Base-by-base conservation (phyloP, 2,113 vertebrate genomes). In the Uria aalge region DNA sequence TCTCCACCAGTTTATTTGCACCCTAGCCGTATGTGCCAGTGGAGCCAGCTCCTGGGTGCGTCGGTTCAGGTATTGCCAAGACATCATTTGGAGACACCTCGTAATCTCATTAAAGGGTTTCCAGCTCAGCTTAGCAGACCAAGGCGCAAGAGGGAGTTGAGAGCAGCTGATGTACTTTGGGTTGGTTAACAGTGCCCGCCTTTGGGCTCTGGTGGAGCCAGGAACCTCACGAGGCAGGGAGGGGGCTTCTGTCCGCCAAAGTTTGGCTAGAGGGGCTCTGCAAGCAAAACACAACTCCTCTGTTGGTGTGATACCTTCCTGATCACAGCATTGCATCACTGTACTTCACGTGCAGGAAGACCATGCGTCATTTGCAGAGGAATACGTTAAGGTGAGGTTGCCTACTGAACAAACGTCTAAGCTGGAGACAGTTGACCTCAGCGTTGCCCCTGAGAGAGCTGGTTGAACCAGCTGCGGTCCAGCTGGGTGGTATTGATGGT, bases 241-340 rank as follows among this genome's bases (percentile, higher is more conserved):
- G 20, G 32, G 30, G 38, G 52, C 36, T 91, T 55, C 84, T 64
- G n/a, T 2, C 79, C 74, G 86, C 75, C 73, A 29, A 26, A 30
- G 38, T 41, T 19, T 76, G 66, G 16, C 78, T 67, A 15, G 50
- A 72, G 59, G 34, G 56, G 34, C 7, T 7, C 30, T 78, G 64
- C 56, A 81, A 73, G 50, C 66, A 55, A 14, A 68, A 64, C 71
- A 15, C 15, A 22, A 23, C 94, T 62, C 45, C 64, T 21, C 56
- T 13, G 15, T 1, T 34, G 34, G 55, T 3, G 0, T 2, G 24
- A 5, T 6, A 7, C 67, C 88, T 72, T 82, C 76, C 52, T 22
- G 55, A 22, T 4, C n/a, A 7, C 0, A 0, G 45, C 50, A 21
- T 38, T 38, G 5, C 60, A 86, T 72, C 41, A 10, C 67, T 10